Percentiles rank a stretch among this genome's conserved stretches.
Evolutionary conservation across 1,140 invertebrate genomes (phyloP).

Genomic region (Fopius arisanus): DNA sequence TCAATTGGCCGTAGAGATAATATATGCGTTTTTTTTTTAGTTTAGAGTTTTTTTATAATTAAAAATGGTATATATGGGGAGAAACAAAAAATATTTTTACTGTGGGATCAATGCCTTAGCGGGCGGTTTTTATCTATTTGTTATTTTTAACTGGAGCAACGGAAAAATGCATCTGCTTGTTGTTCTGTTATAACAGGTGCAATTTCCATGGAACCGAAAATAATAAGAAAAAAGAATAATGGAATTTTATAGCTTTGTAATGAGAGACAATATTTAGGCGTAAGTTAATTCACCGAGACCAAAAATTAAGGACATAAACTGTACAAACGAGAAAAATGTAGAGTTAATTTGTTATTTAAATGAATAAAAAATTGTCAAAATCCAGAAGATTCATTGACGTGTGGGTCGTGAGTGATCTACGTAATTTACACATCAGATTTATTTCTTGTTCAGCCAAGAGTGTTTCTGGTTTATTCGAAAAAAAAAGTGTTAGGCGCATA

Average conservation of each 20-base stretch:
- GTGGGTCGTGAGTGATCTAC: no score
- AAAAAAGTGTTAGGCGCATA: no score
- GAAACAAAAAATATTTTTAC: neutral
- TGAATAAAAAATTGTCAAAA: conserved; percentile 6
- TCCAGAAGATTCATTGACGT: neutral
- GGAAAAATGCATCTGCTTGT: neutral
- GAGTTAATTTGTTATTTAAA: conserved; percentile 12
- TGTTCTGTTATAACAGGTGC: neutral
- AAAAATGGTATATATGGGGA: neutral
- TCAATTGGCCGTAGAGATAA: neutral
- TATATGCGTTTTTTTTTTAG: neutral
- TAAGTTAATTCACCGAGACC: conserved; percentile 55
- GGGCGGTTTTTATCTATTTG: no score
- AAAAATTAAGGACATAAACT: conserved; percentile 55
- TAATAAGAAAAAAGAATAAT: conserved; percentile 18
- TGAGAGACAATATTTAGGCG: conserved; percentile 59
- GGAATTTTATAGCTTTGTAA: conserved; percentile 35
- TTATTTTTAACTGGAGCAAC: neutral
- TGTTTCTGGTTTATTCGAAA: no score
- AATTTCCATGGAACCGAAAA: neutral
- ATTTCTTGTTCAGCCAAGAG: no score
- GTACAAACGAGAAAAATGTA: conserved; percentile 22
- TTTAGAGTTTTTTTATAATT: no score
- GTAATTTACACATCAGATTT: no score
- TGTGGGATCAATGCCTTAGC: no score